Evolutionary conservation across 2,888 invertebrate genomes (phyloP), one percentile per base, ranked within the genome.

Genomic region (Meandrusa payeni): DNA sequence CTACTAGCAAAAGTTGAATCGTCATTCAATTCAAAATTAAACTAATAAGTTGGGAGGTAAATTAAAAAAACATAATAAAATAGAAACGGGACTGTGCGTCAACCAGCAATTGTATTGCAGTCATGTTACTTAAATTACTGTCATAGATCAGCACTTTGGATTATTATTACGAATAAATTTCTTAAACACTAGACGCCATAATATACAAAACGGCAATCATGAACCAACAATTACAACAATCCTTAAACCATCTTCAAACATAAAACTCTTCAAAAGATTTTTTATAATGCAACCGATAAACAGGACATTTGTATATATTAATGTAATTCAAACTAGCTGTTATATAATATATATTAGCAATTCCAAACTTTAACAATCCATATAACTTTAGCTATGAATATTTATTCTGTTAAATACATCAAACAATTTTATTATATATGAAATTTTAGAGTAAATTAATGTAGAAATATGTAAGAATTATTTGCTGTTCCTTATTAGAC

Each of bases 281-380:
- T 20, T 13, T n/a, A 27, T 27, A 32, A 24, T 33, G 24, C 26
- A 33, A 26, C 3, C n/a, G 13, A 27, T 41, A 41, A 7, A 26
- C 6, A 33, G 22, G 22, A 19, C 17, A 11, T 31, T 27, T 39
- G 26, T 27, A 44, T 47, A 51, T 19, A 19, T 40, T 12, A 36
- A 15, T 23, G 17, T 7, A 31, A 17, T 23, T 10, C 3, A 34
- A 17, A 31, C 3, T 17, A 36, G 7, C 31, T 42, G 28, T 36
- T 41, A 13, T 17, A 27, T 37, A 3, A 37, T 27, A 33, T 10
- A 41, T 13, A 13, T 37, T 15, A 43, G 10, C 19, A 42, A 54
- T 50, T 61, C 54, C 56, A 69, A 74, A 73, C 68, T 65, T 73
- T 64, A 75, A 77, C 75, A 70, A 59, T 63, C 64, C 58, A 60